Base-by-base conservation (phyloP, 1,140 invertebrate genomes). In the Steinernema feltiae region DNA sequence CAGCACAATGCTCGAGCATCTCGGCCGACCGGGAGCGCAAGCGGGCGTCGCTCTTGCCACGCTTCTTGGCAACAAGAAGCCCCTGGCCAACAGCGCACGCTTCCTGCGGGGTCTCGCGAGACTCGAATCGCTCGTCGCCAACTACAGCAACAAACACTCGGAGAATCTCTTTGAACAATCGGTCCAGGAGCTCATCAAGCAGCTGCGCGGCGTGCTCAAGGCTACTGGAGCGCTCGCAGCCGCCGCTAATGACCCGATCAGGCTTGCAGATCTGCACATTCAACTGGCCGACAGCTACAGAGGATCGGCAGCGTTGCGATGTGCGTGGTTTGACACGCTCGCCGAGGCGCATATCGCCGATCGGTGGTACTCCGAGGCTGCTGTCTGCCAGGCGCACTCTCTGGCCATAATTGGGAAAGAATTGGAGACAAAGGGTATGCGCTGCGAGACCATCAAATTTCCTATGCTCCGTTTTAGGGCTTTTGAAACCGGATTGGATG, bases 291-390 rank as follows among this genome's bases (percentile, higher is more conserved):
- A 94, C 86, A 94, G 93, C 0, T 98, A 97, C 86, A 92, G 94
- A 63, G 94, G 93, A 72, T 97, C 94, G 0, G 94, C 94, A 1
- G 93, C 95, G 85, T 88, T 97, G 48, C 88, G 95, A 0, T 92
- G 93, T 85, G 95, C 94, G 0, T 95, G 94, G 94, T 90, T 98
- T 1, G 92, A 95, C 78, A 93, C 93, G 1, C 94, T 97, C 91
- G 93, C 94, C 1, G 85, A 87, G 70, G 75, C 93, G 87, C 93
- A 97, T 85, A 89, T 91, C 0, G 89, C 91, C 74, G 91, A 93
- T 85, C 89, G 89, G 21, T 92, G 94, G 88, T 91, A 90, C 84
- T 93, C 93, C 0, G 93, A 94, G 88, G 91, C 91, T 12, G 81
- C 85, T 32, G 84, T 85, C n/a, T 85, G 84, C 69, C 83, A 85